A percentile compares a stretch with the other conserved stretches of the same genome.
These are phyloP conservation scores for Trichomalopsis sarcophagae DNA, from an alignment of 1,140 invertebrate genomes.

Conservation along the genomic window DNA sequence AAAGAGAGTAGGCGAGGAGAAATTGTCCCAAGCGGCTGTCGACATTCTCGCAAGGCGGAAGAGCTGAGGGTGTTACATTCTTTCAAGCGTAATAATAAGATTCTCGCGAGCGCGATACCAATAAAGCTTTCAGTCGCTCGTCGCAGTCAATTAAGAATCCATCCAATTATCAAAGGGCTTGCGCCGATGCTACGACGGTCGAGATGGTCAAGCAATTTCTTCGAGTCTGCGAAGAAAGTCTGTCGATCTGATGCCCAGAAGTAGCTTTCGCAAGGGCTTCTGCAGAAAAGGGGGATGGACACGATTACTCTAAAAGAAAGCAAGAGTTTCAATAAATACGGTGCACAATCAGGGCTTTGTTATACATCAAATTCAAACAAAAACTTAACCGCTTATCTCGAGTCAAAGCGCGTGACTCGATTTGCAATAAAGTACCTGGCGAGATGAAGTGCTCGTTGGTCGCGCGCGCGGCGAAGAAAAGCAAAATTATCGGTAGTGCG, in stretches of 20 bases:
- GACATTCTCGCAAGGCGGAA: not conserved
- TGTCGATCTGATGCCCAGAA: too few species aligned
- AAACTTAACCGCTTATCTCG: too few species aligned
- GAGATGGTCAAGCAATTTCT: not conserved
- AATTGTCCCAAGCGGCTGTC: not conserved
- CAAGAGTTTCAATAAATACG: too few species aligned
- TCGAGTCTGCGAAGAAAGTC: too few species aligned
- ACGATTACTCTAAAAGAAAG: too few species aligned
- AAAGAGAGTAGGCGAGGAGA: not conserved
- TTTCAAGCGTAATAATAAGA: slow-evolving; percentile 9
- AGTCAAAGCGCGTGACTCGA: not conserved
- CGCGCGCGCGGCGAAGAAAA: not conserved
- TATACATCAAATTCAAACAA: too few species aligned
- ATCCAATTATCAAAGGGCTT: slow-evolving; percentile 1
- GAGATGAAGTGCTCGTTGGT: too few species aligned
- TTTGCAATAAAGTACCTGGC: not conserved
- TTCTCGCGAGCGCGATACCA: not conserved
- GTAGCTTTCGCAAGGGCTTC: too few species aligned
- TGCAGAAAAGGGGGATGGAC: too few species aligned
- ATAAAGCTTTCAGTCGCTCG: not conserved
- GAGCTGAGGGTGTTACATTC: not conserved
- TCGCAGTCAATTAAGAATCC: slow-evolving; percentile 21
- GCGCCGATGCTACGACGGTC: not conserved
- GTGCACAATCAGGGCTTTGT: too few species aligned
- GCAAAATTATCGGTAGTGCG: not conserved